Evolutionary conservation across 2,113 vertebrate genomes (phyloP).

Genomic region (Polypterus senegalus): DNA sequence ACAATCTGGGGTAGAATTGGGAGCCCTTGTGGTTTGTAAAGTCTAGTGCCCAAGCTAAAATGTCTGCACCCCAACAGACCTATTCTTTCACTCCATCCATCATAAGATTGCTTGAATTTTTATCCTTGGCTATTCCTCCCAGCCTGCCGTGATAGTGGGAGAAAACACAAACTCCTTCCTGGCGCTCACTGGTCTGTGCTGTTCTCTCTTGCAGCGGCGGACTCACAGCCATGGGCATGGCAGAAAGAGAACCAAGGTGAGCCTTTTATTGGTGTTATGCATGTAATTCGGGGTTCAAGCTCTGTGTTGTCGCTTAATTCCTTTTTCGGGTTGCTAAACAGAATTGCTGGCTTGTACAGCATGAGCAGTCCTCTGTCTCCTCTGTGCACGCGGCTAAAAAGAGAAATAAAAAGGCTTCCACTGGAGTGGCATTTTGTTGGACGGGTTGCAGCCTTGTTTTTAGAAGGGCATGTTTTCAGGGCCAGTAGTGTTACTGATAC

Average conservation of each 20-base stretch:
- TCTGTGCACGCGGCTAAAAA: too few species aligned
- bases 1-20: too few species aligned
- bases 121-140: neutral
- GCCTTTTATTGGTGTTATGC: constrained; percentile 5
- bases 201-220: constrained; percentile 60
- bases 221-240: constrained; percentile 78
- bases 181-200: constrained; percentile 8
- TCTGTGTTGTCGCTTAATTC: neutral
- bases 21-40: too few species aligned
- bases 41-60: too few species aligned
- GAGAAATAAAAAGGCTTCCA: neutral
- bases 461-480: neutral
- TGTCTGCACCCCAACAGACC: too few species aligned
- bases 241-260: constrained; percentile 92
- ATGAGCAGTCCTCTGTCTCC: too few species aligned
- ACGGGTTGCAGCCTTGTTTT: neutral
- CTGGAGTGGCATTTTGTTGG: neutral
- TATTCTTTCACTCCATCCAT: too few species aligned
- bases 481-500: too few species aligned
- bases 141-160: neutral
- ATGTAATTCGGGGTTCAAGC: neutral
- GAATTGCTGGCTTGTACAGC: too few species aligned
- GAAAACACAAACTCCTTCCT: constrained; percentile 11
- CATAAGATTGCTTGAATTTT: too few species aligned
- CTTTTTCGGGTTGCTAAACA: too few species aligned